These are phyloP conservation scores for Julus scandinavius DNA, from an alignment of 2,888 invertebrate species.

Conservation along the genomic window DNA sequence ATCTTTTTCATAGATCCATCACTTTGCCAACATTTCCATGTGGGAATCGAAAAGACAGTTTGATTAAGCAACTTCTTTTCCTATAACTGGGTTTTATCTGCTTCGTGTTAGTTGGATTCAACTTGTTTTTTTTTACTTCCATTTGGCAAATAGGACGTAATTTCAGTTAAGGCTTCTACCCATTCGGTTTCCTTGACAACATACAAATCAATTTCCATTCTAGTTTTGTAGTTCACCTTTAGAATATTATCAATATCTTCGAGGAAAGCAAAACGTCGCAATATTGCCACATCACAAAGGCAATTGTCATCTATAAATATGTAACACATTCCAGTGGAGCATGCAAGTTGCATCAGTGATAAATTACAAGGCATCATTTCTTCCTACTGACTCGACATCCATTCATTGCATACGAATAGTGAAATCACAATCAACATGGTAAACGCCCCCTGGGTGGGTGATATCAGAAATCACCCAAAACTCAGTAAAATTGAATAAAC, in stretches of 20 bases:
- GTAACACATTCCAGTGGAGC: slow-evolving; percentile 9
- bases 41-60: slow-evolving; percentile 19
- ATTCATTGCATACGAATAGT: neutral
- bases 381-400: neutral
- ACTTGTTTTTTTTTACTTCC: slow-evolving; percentile 14
- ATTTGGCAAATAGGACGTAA: slow-evolving; percentile 30
- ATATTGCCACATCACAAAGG: slow-evolving; percentile 42
- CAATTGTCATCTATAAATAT: slow-evolving; percentile 44
- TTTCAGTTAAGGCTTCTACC: neutral
- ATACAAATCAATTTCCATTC: slow-evolving; percentile 28
- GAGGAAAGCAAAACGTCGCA: slow-evolving; percentile 35
- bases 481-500: neutral
- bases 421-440: slow-evolving; percentile 33
- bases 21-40: neutral
- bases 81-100: neutral
- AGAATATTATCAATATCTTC: slow-evolving; percentile 44
- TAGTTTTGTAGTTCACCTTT: neutral
- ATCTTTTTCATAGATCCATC: slow-evolving; percentile 21
- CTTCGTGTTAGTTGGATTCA: neutral
- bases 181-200: slow-evolving; percentile 9
- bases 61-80: neutral
- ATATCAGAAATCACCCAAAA: neutral
- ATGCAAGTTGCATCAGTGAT: slow-evolving; percentile 1
- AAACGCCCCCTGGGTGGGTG: neutral
- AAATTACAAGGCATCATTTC: neutral